Base-by-base conservation (phyloP, 2,888 invertebrate genomes). In the Caenorhabditis wallacei region DNA sequence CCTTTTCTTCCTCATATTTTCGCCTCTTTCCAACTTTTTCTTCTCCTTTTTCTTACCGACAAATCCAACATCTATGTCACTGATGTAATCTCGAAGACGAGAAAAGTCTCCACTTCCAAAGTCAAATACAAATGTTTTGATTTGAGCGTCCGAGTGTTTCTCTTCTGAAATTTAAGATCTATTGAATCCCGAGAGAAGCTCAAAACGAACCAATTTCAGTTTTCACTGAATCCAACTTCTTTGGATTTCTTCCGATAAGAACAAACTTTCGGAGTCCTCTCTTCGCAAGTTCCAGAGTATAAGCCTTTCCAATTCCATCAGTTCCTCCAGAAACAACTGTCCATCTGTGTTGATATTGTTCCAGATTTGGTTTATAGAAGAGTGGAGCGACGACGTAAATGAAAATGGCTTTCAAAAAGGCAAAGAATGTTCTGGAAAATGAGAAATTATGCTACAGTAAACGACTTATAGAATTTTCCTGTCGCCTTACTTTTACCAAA, bases 311-410 rank as follows among this genome's bases (percentile, higher is more conserved):
- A 70, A 90, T 90, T 43, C 90, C 90, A 72, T 90, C 90, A 10
- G 90, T 90, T 20, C 88, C 90, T 26, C 90, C 90, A 5, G 86
- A 88, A 2, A 90, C 90, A 35, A 91, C 90, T 84, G 90, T 90
- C 90, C 90, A 91, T 80, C 91, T 76, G 35, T 85, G 76, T 54
- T 79, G 76, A 69, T 84, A 90, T 35, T 85, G 82, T 24, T 80
- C 74, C 40, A 89, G 71, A 66, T 89, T 86, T 2, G 90, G 89
- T 57, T 85, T 85, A 61, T 88, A 88, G 83, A 91, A 87, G 11
- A 84, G n/a, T 7, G 91, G 91, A 35, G 85, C 84, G 43, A 91
- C 76, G 8, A 81, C 48, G 80, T 91, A 91, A 59, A 91, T 80
- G 69, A 89, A 87, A 18, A 91, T 70, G 0, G 90, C 86, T 78